Evolutionary conservation across 2,888 invertebrate species (phyloP).

Genomic region (Drosophila pseudotalamancana): DNA sequence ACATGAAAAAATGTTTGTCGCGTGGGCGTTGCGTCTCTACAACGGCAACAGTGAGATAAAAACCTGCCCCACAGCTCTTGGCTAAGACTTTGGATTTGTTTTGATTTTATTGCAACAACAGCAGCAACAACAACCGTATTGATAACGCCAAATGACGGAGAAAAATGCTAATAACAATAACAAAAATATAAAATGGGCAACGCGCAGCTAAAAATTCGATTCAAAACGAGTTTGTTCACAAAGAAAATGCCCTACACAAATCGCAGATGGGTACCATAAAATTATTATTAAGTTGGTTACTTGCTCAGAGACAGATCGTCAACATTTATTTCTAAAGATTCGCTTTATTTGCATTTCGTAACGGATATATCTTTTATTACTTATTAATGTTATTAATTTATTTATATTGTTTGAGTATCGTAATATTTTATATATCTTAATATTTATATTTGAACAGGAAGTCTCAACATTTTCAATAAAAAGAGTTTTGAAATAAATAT

Average conservation of each 20-base stretch:
- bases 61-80: conserved; percentile 73
- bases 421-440: no score
- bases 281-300: conserved; percentile 28
- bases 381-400: no score
- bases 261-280: conserved; percentile 29
- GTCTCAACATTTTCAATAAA: no score
- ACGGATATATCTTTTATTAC: no score
- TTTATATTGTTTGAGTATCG: no score
- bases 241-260: conserved; percentile 39
- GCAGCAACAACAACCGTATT: conserved; percentile 28
- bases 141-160: conserved; percentile 63
- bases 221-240: conserved; percentile 59
- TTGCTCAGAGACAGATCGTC: not conserved
- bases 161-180: conserved; percentile 77
- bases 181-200: conserved; percentile 58
- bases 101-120: conserved; percentile 65
- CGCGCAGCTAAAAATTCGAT: conserved; percentile 49
- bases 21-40: conserved; percentile 76
- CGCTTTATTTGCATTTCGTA: not conserved
- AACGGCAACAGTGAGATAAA: conserved; percentile 44
- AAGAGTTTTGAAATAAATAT: no score
- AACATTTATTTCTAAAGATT: not conserved
- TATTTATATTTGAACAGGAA: no score
- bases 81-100: conserved; percentile 75
- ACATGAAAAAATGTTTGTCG: conserved; percentile 78